Base-by-base conservation (phyloP, 1,140 invertebrate species). In the Aplysia californica region DNA sequence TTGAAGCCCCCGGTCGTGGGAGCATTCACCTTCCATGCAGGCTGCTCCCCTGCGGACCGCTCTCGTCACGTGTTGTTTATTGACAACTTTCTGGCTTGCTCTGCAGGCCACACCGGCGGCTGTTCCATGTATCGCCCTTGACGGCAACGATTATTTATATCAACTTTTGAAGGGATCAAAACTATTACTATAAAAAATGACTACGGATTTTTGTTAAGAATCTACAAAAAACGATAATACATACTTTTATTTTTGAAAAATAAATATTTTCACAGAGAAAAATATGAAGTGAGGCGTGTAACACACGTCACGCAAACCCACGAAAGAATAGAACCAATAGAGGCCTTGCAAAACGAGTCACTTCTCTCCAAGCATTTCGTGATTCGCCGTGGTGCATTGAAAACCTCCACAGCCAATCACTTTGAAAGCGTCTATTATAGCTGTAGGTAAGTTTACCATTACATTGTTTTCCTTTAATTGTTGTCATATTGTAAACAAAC, bases 51-150 rank as follows among this genome's bases (percentile, higher is more conserved):
- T n/a, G n/a, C n/a, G 18, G 64, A 5, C 31, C 36, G 15, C 70
- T 21, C 26, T 26, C 70, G 70, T 72, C 70, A 61, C 36, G 56
- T 61, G 70, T 41, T 5, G 33, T 72, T 72, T 72, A 72, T 72
- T 72, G 70, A 72, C 70, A 72, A 55, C 68, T 72, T 38, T 55
- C 56, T 56, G 50, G 68, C 68, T 55, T 21, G 50, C 44, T 71
- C 44, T 71, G 44, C 68, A 56, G 68, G 29, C 44, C 44, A 35
- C 3, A 26, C 44, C 33, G n/a, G 55, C 26, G 44, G 68, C 68
- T 71, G 6, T 73, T 73, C 70, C 38, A 73, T 38, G 5, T 41
- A 73, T 64, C 21, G 21, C 0, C 35, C 2, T 26, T 2, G 38
- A 21, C 58, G 55, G 56, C 44, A 64, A 58, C 1, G 58, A 2